Percentiles rank a stretch among this genome's conserved stretches.
Evolutionary conservation across 2,797 vertebrate species (phyloP).

Genomic region (Coreius guichenoti): DNA sequence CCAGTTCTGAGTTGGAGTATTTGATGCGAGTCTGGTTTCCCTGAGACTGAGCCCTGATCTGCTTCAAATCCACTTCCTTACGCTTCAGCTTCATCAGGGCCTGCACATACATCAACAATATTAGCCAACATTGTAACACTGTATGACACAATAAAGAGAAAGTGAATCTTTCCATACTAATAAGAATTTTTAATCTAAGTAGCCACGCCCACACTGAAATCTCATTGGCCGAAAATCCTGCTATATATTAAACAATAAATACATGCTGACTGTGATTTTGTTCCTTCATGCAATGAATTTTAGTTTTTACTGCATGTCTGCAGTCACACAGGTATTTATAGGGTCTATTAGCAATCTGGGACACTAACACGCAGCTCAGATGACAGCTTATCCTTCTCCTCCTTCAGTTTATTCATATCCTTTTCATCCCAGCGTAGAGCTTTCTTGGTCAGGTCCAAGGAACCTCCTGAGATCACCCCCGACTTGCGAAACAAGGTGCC

Average conservation of each 20-base stretch:
- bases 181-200: not conserved
- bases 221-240: not conserved
- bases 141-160: not conserved
- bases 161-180: not conserved
- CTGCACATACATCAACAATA: slow-evolving; percentile 70
- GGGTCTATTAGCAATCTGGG: not conserved
- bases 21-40: slow-evolving; percentile 88
- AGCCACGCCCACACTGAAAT: not conserved
- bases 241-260: not conserved
- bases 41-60: slow-evolving; percentile 80
- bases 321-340: not conserved
- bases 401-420: slow-evolving; percentile 83
- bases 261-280: not conserved
- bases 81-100: slow-evolving; percentile 82
- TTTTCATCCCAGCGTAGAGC: slow-evolving; percentile 93
- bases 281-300: not conserved
- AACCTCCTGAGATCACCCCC: slow-evolving; percentile 94
- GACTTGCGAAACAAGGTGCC: slow-evolving; percentile 94
- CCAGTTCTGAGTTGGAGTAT: slow-evolving; percentile 87
- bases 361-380: slow-evolving; percentile 84
- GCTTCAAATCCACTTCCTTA: slow-evolving; percentile 89
- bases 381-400: slow-evolving; percentile 80
- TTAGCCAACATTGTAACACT: not conserved
- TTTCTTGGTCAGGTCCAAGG: slow-evolving; percentile 86
- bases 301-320: not conserved